Percentiles rank a stretch among this genome's conserved stretches.
Evolutionary conservation across 2,888 invertebrate genomes (phyloP).

Genomic region (Amphipoea oculea): DNA sequence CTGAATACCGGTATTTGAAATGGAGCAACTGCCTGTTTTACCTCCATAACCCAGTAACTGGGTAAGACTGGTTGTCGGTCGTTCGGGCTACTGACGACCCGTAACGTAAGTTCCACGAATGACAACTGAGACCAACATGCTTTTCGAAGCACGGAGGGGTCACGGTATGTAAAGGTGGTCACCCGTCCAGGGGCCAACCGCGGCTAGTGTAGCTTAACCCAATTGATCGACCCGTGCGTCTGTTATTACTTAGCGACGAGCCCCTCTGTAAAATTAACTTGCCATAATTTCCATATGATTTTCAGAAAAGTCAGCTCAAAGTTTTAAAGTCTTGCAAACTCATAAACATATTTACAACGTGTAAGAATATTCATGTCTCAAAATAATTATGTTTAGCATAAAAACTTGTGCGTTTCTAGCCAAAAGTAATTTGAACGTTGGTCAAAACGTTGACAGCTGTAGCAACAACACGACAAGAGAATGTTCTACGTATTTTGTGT

Average conservation of each 20-base stretch:
- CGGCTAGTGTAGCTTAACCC: neutral
- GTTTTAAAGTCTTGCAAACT: neutral
- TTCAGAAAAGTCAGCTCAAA: neutral
- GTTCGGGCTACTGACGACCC: neutral
- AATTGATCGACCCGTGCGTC: neutral
- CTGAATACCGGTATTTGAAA: neutral
- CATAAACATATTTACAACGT: neutral
- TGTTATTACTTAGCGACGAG: neutral
- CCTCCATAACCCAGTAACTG: neutral
- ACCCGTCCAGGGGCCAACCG: neutral
- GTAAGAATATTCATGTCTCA: neutral
- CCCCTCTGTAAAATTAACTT: neutral
- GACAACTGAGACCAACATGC: neutral
- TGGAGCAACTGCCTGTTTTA: neutral
- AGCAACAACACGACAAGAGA: neutral
- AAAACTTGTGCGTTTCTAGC: neutral
- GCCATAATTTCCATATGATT: neutral
- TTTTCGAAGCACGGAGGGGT: neutral
- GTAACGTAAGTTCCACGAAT: neutral
- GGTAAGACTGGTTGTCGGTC: neutral
- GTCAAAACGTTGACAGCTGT: slow-evolving; percentile 26
- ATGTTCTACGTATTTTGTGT: neutral
- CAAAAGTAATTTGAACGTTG: slow-evolving; percentile 12
- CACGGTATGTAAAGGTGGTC: neutral
- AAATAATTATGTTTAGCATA: neutral